Base-by-base conservation (phyloP, 2,113 vertebrate species). In the Emydura subglobosa region DNA sequence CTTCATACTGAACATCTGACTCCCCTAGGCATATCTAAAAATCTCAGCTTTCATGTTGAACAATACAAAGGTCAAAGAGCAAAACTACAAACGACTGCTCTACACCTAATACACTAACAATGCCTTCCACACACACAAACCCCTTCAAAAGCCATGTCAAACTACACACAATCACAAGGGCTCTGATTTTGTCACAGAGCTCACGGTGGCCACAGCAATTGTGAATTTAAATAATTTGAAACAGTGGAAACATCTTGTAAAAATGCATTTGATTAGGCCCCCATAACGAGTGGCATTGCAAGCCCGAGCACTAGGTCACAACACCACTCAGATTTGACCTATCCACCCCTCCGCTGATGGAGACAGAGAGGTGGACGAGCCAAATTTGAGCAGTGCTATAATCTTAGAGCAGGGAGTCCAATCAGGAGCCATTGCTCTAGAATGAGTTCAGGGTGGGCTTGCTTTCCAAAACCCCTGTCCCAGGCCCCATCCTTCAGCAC, bases 51-150 rank as follows among this genome's bases (percentile, higher is more conserved):
- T 51, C 65, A 82, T 5, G 91, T 22, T 0, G 27, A 17, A 85
- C 19, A 88, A 82, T 16, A 87, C 19, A 85, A 93, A 79, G 47
- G 42, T 87, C 25, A 91, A 57, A 27, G 31, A 91, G 87, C 86
- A 90, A 12, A 91, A 25, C 49, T 72, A 76, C 83, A 22, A 44
- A 74, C 10, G 22, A 44, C 24, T 25, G 42, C 72, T 76, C 13
- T 44, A 10, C 22, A 76, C 42, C 22, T 47, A 25, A 47, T 14
- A 78, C 2, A 53, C 34, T 57, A 55, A 44, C 0, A 0, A 5
- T 83, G 49, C 13, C 31, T 87, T 87, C 34, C 4, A 68, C 0
- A 0, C 27, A 83, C 1, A 65, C 90, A 94, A 0, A 7, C 8
- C 34, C 19, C 51, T 53, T 86, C 2, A 0, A 91, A 92, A 94